Conservation (phyloP, 2,888 invertebrate genomes). For the Acanthopleura granulata region DNA sequence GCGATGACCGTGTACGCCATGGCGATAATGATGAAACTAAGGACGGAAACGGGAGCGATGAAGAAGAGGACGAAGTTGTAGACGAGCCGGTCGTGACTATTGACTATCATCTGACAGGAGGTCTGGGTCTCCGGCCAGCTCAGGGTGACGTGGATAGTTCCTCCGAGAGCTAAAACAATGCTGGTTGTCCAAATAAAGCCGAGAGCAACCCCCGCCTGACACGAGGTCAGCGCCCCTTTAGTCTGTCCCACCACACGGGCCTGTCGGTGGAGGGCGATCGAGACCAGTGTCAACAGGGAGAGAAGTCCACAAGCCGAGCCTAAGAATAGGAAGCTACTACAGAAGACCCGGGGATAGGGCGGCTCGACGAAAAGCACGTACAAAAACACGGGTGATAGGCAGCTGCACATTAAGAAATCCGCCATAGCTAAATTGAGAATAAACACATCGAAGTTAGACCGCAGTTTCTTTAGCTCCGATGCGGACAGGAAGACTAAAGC, state of each 20-base stretch:
- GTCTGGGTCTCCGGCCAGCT: conserved; percentile 43
- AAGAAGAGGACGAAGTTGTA: conserved; percentile 55
- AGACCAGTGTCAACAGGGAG: conserved; percentile 49
- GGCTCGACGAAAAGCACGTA: conserved; percentile 51
- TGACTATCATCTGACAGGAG: conserved; percentile 47
- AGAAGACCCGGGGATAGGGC: conserved; percentile 48
- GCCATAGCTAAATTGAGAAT: conserved; percentile 52
- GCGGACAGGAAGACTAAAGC: conserved; percentile 51
- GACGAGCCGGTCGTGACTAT: conserved; percentile 38
- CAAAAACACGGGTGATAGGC: conserved; percentile 52
- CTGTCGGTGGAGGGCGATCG: conserved; percentile 51
- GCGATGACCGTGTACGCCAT: conserved; percentile 47
- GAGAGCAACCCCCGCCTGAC: conserved; percentile 40
- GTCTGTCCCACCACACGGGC: conserved; percentile 44
- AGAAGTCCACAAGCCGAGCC: conserved; percentile 48
- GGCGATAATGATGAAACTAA: conserved; percentile 45
- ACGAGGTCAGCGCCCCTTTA: conserved; percentile 42
- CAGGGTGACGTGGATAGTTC: conserved; percentile 47
- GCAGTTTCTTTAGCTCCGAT: conserved; percentile 41
- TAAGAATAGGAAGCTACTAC: conserved; percentile 50
- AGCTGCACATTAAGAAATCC: conserved; percentile 53
- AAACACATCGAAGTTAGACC: conserved; percentile 50
- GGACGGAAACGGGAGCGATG: conserved; percentile 44
- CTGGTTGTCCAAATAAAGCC: conserved; percentile 47
- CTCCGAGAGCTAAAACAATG: conserved; percentile 44